Evolutionary conservation across 2,113 vertebrate genomes (phyloP).

Genomic region (Scalopus aquaticus): DNA sequence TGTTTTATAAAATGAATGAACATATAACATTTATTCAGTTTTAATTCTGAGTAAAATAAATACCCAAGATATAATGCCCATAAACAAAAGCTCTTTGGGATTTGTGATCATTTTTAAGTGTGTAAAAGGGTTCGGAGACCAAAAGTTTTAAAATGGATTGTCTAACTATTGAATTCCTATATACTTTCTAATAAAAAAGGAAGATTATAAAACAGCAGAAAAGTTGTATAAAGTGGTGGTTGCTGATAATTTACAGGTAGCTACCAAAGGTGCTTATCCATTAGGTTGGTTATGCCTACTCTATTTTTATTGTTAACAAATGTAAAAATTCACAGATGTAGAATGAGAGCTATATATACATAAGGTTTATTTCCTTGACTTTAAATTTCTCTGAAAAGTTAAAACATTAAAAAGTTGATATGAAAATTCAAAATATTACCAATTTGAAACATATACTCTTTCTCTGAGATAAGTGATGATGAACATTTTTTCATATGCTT

Average conservation of each 20-base stretch:
- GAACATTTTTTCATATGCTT: too few relatives aligned
- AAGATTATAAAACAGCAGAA: not conserved
- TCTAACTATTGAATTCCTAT: not conserved
- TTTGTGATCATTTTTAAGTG: not conserved
- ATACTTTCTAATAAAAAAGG: not conserved
- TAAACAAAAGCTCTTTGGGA: not conserved
- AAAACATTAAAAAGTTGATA: constrained; percentile 46
- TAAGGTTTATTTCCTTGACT: not conserved
- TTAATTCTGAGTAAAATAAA: not conserved
- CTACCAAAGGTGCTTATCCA: not conserved
- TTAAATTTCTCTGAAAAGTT: constrained; percentile 43
- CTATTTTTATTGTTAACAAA: not conserved
- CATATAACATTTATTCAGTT: not conserved
- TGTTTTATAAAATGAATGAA: not conserved
- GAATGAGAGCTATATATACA: not conserved
- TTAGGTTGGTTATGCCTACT: not conserved
- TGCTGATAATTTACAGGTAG: not conserved
- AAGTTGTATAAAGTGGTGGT: not conserved
- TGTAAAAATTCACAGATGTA: constrained; percentile 11
- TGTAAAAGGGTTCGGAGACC: not conserved
- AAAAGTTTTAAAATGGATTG: not conserved
- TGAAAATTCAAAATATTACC: not conserved
- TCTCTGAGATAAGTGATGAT: too few relatives aligned
- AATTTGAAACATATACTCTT: not conserved
- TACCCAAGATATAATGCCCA: not conserved